Base-by-base conservation (phyloP, 2,888 invertebrate species). In the Drosophila mimetica region DNA sequence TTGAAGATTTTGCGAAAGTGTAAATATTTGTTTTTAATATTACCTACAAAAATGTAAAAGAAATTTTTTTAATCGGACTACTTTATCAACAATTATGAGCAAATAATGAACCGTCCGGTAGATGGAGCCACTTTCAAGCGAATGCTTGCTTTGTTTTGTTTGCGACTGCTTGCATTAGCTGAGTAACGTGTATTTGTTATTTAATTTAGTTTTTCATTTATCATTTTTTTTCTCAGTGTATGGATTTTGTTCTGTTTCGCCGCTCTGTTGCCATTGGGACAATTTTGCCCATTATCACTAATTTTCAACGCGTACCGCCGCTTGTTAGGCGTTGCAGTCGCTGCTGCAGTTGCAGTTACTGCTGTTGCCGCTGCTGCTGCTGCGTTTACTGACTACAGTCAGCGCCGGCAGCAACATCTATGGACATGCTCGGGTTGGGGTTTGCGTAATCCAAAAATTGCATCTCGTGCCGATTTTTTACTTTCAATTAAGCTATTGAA, bases 401-500 rank as follows among this genome's bases (percentile, higher is more conserved):
- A 8, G 46, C 75, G 55, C 16, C 46, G 14, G 32, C 53, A 63
- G 18, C 47, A 36, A 25, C 67, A 52, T 44, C 39, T 50, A 42
- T 52, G 44, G 79, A 79, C 79, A 79, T 79, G 84, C 70, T 59
- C 61, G 57, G 67, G 77, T 61, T 46, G 60, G 60, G 60, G 46
- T 60, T 84, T 86, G 86, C 88, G 80, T 83, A 85, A 89, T 83
- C 83, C 57, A 77, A 87, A 80, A 87, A 80, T 78, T 81, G 82
- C 85, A 82, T 70, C 79, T 82, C 77, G 77, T 79, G 73, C 76
- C 69, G 77, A 75, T 61, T 75, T 72, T 61, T 60, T 79, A 81
- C 86, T 89, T 89, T 87, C 88, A 86, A 89, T 87, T 87, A 87
- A 85, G 74, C 85, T 76, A 80, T 85, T 89, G 80, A 86, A 86